Percentiles rank a stretch among this genome's conserved stretches.
Evolutionary conservation across 2,113 vertebrate species (phyloP).

Genomic region (Andinoacara biseriatus): DNA sequence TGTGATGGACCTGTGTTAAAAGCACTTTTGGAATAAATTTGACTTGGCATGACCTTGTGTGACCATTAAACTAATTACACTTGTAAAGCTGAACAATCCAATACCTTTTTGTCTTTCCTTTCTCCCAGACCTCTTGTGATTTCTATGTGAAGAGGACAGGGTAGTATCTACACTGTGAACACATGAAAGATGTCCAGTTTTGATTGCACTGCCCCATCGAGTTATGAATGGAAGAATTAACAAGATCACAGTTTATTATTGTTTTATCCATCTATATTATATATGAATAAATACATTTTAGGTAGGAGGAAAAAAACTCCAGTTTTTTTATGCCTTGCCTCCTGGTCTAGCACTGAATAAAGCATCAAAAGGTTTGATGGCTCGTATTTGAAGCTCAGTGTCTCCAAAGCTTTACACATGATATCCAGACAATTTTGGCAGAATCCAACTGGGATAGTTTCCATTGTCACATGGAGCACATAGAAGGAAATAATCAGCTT

Average conservation of each 20-base stretch:
- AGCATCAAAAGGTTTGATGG: background rate
- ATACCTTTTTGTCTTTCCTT: background rate
- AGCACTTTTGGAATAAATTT: conserved; percentile 19
- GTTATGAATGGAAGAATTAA: background rate
- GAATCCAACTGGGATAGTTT: background rate
- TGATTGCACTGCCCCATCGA: background rate
- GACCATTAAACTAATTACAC: conserved; percentile 40
- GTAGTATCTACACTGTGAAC: background rate
- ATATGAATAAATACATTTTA: background rate
- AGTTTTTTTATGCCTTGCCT: background rate
- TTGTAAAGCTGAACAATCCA: conserved; percentile 7
- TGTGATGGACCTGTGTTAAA: conserved; percentile 14
- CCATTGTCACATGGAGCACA: background rate
- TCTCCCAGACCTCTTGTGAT: background rate
- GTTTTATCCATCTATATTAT: background rate
- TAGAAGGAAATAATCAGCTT: background rate
- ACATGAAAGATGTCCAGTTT: background rate
- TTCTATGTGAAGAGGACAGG: background rate
- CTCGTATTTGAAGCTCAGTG: no score
- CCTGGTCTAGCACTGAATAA: background rate
- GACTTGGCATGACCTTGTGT: conserved; percentile 17
- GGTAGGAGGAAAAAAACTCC: no score
- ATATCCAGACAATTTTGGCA: no score
- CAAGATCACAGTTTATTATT: background rate
- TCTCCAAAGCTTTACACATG: no score